Base-by-base conservation (phyloP, 1,140 invertebrate species). In the Nymphalis io region DNA sequence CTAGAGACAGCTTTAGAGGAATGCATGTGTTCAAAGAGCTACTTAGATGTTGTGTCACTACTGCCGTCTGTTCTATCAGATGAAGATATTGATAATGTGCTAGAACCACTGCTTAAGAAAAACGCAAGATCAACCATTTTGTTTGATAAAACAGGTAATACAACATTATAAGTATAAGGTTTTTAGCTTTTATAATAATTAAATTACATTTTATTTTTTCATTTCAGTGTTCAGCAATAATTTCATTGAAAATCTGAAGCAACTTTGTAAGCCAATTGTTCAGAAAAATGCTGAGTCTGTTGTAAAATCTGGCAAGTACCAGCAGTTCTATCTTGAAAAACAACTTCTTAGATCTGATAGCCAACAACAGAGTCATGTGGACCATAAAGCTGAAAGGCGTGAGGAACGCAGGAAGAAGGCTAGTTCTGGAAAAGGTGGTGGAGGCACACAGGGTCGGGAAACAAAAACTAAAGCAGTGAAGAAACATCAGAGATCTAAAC, bases 381-480 rank as follows among this genome's bases (percentile, higher is more conserved):
- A 95, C 27, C 84, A 84, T 21, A 96, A 96, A 92, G 90, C 93
- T 11, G 96, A 96, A 76, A 95, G 94, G 72, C 95, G 96, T 78
- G 97, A 98, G 59, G 97, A 98, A 79, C 92, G 97, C 40, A 93
- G 96, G 70, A 97, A 97, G 81, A 98, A 98, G 88, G 97, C 97
- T 1, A 90, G 95, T 33, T 93, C 94, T 68, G 97, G 97, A 3
- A 98, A 98, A 93, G 94, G 93, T 53, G 97, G 97, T 33, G 97
- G 98, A 40, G 98, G 98, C 13, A 95, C 95, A 38, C 98, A 98
- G 91, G 98, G 98, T 0, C 93, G 98, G 63, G 98, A 99, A 93
- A 98, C 97, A 0, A 99, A 98, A 92, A 99, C 97, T 0, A 98
- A 98, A 88, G 96, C 98, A 6, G 96, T 96, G 0, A 99, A 99